A percentile compares a stretch with the other conserved stretches of the same genome.
These are phyloP conservation scores for Muntiacus muntjak DNA, from an alignment of 2,113 vertebrate species.

Conservation along the genomic window DNA sequence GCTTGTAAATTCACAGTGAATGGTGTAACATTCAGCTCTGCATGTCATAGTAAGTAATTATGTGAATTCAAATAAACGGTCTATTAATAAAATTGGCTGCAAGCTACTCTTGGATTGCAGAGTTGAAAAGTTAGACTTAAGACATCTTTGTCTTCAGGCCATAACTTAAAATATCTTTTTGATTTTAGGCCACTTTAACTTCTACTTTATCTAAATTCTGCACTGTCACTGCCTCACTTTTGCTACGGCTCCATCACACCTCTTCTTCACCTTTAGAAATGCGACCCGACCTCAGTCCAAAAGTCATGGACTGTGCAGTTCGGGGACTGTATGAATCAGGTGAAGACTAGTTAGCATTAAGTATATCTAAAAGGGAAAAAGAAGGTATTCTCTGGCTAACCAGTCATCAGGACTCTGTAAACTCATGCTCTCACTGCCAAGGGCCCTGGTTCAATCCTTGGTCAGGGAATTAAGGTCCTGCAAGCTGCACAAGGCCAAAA, in stretches of 20 bases:
- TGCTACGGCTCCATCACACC: neutral
- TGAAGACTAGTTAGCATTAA: neutral
- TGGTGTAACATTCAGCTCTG: neutral
- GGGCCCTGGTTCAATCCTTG: neutral
- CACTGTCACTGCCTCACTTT: neutral
- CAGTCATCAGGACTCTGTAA: neutral
- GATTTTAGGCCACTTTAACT: neutral
- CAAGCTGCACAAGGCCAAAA: neutral
- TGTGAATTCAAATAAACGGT: conserved; percentile 20
- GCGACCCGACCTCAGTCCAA: no score
- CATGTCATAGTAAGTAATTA: neutral
- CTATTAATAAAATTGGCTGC: neutral
- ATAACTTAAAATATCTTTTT: neutral
- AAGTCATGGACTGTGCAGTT: neutral
- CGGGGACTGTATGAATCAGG: neutral
- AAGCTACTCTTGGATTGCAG: neutral
- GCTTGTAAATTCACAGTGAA: neutral
- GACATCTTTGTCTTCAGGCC: neutral
- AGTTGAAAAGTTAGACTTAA: neutral
- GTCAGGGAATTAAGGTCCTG: neutral
- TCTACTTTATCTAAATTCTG: neutral
- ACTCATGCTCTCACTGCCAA: neutral
- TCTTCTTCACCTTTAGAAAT: neutral
- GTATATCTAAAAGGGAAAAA: neutral
- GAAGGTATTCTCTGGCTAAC: neutral